phyloP scores from a whole-genome alignment of 2,113 vertebrate genomes.

The Okapia johnstoni region DNA sequence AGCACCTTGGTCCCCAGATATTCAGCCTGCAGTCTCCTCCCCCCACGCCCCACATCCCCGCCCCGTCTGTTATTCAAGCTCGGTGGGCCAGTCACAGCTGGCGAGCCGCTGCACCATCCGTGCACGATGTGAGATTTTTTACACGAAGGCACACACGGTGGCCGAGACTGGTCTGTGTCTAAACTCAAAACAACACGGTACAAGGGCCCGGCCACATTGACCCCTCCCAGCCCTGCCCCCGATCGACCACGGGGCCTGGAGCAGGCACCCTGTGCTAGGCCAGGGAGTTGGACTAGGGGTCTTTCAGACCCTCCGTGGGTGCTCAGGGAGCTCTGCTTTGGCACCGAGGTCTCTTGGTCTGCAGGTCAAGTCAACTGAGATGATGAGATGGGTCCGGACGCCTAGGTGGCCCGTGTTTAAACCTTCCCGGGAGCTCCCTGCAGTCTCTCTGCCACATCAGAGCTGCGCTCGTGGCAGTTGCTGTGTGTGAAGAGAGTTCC shows the following conservation, averaged over 20 bases:
- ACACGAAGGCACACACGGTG: rapidly evolving
- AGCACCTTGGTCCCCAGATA: not conserved
- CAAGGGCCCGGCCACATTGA: rapidly evolving
- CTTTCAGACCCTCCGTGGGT: not conserved
- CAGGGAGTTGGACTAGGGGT: rapidly evolving
- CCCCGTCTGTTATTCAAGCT: not conserved
- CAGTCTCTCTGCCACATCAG: not conserved
- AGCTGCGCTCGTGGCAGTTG: rapidly evolving
- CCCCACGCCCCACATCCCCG: rapidly evolving
- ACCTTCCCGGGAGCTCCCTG: rapidly evolving
- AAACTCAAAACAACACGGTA: rapidly evolving
- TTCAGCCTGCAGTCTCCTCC: not conserved
- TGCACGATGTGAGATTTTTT: rapidly evolving
- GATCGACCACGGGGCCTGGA: rapidly evolving
- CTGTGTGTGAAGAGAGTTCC: rapidly evolving
- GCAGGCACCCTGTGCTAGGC: not conserved
- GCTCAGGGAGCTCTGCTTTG: not conserved
- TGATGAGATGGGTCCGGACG: rapidly evolving
- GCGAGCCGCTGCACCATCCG: rapidly evolving
- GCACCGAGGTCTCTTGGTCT: rapidly evolving
- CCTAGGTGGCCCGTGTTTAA: rapidly evolving
- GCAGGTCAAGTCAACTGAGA: not conserved
- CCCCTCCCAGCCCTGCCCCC: not conserved
- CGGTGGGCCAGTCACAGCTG: not conserved
- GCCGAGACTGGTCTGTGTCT: not conserved